phyloP scores from a whole-genome alignment of 2,113 vertebrate species.

The Urocitellus parryii region DNA sequence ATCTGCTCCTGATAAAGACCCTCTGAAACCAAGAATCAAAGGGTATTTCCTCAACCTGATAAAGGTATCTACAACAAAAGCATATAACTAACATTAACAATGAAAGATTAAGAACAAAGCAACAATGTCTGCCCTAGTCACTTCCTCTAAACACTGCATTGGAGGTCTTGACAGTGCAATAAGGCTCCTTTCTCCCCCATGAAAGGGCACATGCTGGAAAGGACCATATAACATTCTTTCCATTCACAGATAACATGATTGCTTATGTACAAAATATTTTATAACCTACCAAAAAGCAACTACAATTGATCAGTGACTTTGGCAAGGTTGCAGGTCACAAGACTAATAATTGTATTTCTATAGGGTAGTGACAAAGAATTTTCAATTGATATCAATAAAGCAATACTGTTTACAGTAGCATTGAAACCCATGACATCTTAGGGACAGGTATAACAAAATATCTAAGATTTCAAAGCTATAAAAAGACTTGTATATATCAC shows the following conservation, averaged over 20 bases:
- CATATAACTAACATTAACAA: not conserved
- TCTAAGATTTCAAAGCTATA: slow-evolving; percentile 5
- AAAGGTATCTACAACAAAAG: not conserved
- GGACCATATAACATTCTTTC: slow-evolving; percentile 34
- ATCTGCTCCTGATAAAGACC: slow-evolving; percentile 1
- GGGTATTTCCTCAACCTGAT: not conserved
- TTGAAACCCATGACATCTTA: slow-evolving; percentile 1
- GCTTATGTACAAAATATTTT: not conserved
- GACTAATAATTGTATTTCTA: slow-evolving; percentile 47
- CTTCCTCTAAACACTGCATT: not conserved
- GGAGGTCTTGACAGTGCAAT: not conserved
- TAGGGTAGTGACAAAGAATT: slow-evolving; percentile 41
- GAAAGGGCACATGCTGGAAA: not conserved
- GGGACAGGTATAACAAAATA: slow-evolving; percentile 45
- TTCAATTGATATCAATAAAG: slow-evolving; percentile 44
- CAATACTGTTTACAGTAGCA: slow-evolving; percentile 27
- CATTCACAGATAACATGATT: slow-evolving; percentile 2
- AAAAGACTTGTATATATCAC: not conserved
- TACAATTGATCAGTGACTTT: slow-evolving; percentile 35
- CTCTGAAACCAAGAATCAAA: not conserved
- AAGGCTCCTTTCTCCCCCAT: not conserved
- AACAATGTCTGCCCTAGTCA: not conserved
- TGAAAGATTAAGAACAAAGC: slow-evolving; percentile 2
- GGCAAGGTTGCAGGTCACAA: not conserved
- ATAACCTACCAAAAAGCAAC: slow-evolving; percentile 27